Percentiles rank a stretch among this genome's conserved stretches.
These are phyloP conservation scores for Nephila pilipes DNA, from an alignment of 1,140 invertebrate genomes.

Conservation along the genomic window DNA sequence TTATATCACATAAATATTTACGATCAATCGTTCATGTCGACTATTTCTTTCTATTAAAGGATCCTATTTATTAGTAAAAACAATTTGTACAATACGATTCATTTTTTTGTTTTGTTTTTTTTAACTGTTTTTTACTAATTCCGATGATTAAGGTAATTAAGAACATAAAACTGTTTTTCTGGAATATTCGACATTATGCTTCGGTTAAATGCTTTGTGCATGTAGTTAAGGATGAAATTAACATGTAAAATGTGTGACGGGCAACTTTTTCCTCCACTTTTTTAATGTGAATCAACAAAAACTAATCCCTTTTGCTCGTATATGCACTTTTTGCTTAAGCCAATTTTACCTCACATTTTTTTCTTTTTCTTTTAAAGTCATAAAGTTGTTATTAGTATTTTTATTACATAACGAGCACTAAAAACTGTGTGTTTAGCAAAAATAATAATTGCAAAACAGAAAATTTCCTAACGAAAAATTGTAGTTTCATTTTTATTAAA, in stretches of 20 bases:
- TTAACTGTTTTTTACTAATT: neutral
- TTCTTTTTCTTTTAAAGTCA: neutral
- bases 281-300: neutral
- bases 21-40: neutral
- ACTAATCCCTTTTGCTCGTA: neutral
- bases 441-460: neutral
- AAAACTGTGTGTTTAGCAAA: neutral
- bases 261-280: neutral
- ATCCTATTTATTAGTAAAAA: neutral
- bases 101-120: neutral
- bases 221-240: neutral
- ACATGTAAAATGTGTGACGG: neutral
- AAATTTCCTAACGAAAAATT: neutral
- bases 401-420: neutral
- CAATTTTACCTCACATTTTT: neutral
- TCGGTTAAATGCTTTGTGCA: neutral
- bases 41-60: neutral
- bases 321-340: neutral
- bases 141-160: neutral
- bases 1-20: neutral
- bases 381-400: slow-evolving; percentile 3
- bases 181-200: neutral
- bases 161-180: neutral
- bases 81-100: neutral
- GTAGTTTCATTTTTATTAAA: neutral